Conservation (phyloP, 2,888 invertebrate genomes). For the Geophilus truncorum region DNA sequence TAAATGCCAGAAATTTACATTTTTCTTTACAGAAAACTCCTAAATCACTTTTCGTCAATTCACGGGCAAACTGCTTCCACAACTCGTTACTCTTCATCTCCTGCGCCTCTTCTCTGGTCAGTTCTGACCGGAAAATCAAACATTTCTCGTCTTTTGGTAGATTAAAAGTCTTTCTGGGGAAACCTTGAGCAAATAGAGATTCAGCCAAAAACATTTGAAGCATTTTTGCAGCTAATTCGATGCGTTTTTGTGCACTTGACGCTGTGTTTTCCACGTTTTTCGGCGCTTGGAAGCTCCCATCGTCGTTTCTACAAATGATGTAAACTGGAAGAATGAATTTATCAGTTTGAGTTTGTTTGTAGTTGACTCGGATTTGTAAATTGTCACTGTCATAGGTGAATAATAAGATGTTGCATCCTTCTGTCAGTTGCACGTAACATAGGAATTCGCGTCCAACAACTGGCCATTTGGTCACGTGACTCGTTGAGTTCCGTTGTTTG, state of each 20-base stretch:
- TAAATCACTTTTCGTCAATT: slow-evolving; percentile 67
- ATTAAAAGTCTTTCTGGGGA: slow-evolving; percentile 74
- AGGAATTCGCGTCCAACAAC: not conserved
- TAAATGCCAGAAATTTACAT: slow-evolving; percentile 81
- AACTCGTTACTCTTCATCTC: slow-evolving; percentile 69
- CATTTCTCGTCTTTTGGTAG: slow-evolving; percentile 64
- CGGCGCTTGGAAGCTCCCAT: slow-evolving; percentile 71
- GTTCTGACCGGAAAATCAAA: slow-evolving; percentile 64
- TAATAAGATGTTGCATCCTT: slow-evolving; percentile 60
- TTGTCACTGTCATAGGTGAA: slow-evolving; percentile 56
- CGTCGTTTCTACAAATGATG: slow-evolving; percentile 72
- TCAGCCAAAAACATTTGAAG: slow-evolving; percentile 83
- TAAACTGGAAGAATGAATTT: slow-evolving; percentile 70
- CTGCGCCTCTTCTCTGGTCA: slow-evolving; percentile 65
- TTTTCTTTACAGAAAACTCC: slow-evolving; percentile 55
- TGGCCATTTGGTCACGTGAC: not conserved
- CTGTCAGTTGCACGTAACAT: slow-evolving; percentile 48
- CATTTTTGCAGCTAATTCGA: slow-evolving; percentile 69
- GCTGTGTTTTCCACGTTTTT: slow-evolving; percentile 59
- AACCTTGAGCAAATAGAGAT: slow-evolving; percentile 72
- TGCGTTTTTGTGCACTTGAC: slow-evolving; percentile 68
- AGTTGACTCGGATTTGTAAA: slow-evolving; percentile 55
- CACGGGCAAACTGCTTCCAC: slow-evolving; percentile 79
- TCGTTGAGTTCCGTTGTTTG: not conserved
- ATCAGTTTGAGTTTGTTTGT: slow-evolving; percentile 57